Evolutionary conservation across 92 coral and sea anemone genomes (phyloP).

Genomic region (Micromussa lordhowensis): DNA sequence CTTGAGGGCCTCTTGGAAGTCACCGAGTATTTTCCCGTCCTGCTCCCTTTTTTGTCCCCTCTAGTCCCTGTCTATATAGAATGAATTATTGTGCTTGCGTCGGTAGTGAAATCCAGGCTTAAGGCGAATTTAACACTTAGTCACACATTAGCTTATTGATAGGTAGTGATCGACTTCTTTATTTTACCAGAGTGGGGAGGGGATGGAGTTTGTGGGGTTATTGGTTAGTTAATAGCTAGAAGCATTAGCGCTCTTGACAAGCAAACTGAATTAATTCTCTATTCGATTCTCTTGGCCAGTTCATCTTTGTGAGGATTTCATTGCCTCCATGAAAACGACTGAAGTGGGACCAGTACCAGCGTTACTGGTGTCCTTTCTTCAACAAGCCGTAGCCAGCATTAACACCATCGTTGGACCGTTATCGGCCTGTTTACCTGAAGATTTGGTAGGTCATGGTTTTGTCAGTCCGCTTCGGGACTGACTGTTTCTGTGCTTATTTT

Average conservation of each 20-base stretch:
- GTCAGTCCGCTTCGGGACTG: neutral
- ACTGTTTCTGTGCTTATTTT: neutral
- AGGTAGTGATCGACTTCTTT: too few relatives aligned
- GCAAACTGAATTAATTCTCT: neutral
- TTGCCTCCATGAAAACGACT: constrained; percentile 78
- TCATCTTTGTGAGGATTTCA: constrained; percentile 89
- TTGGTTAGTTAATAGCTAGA: neutral
- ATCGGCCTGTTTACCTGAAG: constrained; percentile 81
- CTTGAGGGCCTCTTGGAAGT: too few relatives aligned
- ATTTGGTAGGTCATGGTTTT: constrained; percentile 71
- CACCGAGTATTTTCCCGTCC: too few relatives aligned
- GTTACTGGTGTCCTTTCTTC: constrained; percentile 85
- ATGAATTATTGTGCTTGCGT: too few relatives aligned
- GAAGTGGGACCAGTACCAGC: constrained; percentile 92
- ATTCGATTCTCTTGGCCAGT: constrained; percentile 51
- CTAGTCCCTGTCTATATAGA: too few relatives aligned
- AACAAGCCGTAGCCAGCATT: constrained; percentile 90
- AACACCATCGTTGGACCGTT: constrained; percentile 66
- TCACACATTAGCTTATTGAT: too few relatives aligned
- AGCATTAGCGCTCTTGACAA: neutral
- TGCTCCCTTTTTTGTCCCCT: too few relatives aligned
- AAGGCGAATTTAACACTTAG: too few relatives aligned
- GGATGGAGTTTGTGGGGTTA: neutral
- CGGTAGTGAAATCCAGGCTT: too few relatives aligned
- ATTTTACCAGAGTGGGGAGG: too few relatives aligned